Evolutionary conservation across 2,797 vertebrate species (phyloP).

Genomic region (Enteromius thamalakanensis): DNA sequence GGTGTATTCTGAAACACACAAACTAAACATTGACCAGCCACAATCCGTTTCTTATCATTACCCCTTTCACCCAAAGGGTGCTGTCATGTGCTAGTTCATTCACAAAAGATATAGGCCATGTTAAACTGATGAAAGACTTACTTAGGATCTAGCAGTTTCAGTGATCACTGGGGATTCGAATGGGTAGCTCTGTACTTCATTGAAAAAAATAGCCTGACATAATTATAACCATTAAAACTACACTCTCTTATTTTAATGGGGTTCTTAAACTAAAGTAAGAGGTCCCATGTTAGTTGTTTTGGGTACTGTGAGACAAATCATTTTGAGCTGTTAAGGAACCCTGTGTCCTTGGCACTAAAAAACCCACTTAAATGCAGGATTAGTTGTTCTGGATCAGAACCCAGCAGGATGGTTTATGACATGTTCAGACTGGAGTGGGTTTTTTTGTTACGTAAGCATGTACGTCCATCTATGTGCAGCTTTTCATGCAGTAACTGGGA

Average conservation of each 20-base stretch:
- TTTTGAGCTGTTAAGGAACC: conserved; percentile 47
- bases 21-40: conserved; percentile 49
- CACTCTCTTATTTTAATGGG: background rate
- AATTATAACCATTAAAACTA: background rate
- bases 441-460: conserved; percentile 65
- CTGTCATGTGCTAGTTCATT: conserved; percentile 51
- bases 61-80: conserved; percentile 33
- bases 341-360: conserved; percentile 59
- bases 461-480: conserved; percentile 49
- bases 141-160: background rate
- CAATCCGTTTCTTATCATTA: conserved; percentile 24
- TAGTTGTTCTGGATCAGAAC: conserved; percentile 65
- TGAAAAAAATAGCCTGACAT: background rate
- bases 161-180: background rate
- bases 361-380: conserved; percentile 57
- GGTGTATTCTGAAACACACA: conserved; percentile 35
- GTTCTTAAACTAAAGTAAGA: background rate
- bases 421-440: conserved; percentile 62
- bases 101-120: conserved; percentile 48
- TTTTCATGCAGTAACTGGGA: conserved; percentile 56
- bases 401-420: conserved; percentile 38
- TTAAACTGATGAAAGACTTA: conserved; percentile 33
- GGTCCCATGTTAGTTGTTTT: background rate
- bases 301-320: conserved; percentile 55
- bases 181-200: background rate